phyloP scores from a whole-genome alignment of 2,888 invertebrate genomes.

The Andrena camellia region DNA sequence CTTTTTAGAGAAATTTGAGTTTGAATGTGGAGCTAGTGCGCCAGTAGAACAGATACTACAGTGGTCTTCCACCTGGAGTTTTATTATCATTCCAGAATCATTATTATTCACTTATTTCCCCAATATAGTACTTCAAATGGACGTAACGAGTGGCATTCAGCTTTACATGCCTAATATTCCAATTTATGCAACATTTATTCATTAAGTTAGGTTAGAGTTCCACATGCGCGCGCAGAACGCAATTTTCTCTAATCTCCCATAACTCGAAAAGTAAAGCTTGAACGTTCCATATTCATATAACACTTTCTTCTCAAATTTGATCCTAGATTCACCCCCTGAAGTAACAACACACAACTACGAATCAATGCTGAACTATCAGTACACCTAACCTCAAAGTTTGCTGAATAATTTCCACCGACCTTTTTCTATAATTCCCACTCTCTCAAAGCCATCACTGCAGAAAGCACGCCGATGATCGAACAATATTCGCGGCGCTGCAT shows the following conservation, averaged over 20 bases:
- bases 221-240: neutral
- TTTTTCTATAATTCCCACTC: neutral
- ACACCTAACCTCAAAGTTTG: neutral
- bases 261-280: neutral
- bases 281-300: neutral
- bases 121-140: too few species aligned
- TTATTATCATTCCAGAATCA: neutral
- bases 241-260: neutral
- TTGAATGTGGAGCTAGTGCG: neutral
- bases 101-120: too few species aligned
- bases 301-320: neutral
- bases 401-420: neutral
- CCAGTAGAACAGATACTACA: neutral
- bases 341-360: neutral
- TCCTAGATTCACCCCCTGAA: neutral
- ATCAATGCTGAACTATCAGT: neutral
- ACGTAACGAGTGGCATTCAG: too few species aligned
- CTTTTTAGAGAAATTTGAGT: neutral
- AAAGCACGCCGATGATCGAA: neutral
- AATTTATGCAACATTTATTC: too few species aligned
- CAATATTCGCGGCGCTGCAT: neutral
- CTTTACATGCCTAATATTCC: too few species aligned
- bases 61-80: neutral
- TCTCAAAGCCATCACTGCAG: neutral
- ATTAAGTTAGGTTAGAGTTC: neutral